phyloP scores from a whole-genome alignment of 2,888 invertebrate species.

The Ophion ventricosus region DNA sequence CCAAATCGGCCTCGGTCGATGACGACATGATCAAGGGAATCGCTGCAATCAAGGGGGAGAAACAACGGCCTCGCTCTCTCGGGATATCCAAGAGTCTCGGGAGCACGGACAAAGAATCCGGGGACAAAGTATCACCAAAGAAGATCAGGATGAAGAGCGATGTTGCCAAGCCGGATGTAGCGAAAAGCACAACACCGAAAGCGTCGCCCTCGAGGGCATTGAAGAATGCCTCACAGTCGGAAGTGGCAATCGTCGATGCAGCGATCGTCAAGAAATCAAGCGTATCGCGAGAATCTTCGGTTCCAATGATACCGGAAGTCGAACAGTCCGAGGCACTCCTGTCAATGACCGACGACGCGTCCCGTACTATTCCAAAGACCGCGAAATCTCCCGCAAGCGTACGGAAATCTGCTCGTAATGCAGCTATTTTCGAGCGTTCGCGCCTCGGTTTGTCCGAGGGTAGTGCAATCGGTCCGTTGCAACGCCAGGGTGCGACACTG shows the following conservation, averaged over 20 bases:
- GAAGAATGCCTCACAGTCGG: slow-evolving; percentile 52
- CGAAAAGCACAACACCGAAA: slow-evolving; percentile 53
- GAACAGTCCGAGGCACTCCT: slow-evolving; percentile 73
- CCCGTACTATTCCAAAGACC: slow-evolving; percentile 79
- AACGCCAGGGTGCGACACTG: slow-evolving; percentile 90
- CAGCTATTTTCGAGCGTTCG: slow-evolving; percentile 91
- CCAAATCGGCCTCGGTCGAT: slow-evolving; percentile 81
- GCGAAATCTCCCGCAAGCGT: slow-evolving; percentile 87
- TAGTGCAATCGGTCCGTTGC: slow-evolving; percentile 89
- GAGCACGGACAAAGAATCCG: slow-evolving; percentile 79
- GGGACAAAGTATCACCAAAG: slow-evolving; percentile 80
- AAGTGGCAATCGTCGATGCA: slow-evolving; percentile 75
- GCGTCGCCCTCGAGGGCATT: slow-evolving; percentile 65
- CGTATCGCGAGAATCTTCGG: slow-evolving; percentile 21
- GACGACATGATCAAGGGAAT: slow-evolving; percentile 79
- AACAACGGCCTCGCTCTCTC: slow-evolving; percentile 79
- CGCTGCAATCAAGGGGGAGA: slow-evolving; percentile 74
- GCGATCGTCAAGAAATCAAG: slow-evolving; percentile 77
- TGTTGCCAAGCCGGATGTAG: slow-evolving; percentile 51
- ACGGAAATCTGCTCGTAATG: slow-evolving; percentile 90
- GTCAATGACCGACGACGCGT: slow-evolving; percentile 62
- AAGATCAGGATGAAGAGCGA: slow-evolving; percentile 86
- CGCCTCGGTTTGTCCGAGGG: slow-evolving; percentile 93
- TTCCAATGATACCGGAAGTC: slow-evolving; percentile 76
- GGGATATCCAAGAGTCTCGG: slow-evolving; percentile 81